Conservation (phyloP, 2,797 vertebrate species). For the Aselliscus stoliczkanus region DNA sequence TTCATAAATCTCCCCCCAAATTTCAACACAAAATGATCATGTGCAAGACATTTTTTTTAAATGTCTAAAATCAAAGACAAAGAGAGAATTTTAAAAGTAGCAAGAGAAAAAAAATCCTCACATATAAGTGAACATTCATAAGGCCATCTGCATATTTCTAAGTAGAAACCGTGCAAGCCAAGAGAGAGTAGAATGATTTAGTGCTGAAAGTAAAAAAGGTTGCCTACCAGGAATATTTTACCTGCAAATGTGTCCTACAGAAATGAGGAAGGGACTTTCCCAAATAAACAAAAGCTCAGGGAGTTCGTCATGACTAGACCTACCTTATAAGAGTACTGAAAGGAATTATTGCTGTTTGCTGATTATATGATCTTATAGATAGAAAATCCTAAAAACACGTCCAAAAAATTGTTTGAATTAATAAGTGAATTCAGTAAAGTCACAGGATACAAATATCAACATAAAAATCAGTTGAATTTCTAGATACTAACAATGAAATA, state of each 20-base stretch:
- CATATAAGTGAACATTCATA: not conserved
- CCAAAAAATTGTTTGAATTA: not conserved
- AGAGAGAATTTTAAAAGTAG: not conserved
- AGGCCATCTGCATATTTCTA: not conserved
- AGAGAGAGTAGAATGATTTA: not conserved
- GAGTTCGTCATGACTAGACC: not conserved
- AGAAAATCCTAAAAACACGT: not conserved
- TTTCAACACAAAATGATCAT: not conserved
- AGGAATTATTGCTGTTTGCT: not conserved
- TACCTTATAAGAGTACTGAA: not conserved
- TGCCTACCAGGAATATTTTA: not conserved
- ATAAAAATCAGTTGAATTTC: not conserved
- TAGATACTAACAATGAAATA: not conserved
- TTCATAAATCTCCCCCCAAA: not conserved
- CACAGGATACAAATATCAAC: not conserved
- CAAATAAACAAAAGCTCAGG: not conserved
- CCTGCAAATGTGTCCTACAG: not conserved
- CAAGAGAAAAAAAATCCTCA: not conserved
- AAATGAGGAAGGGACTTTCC: not conserved
- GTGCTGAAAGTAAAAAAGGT: not conserved
- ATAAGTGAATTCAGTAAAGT: not conserved
- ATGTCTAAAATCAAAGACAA: not conserved
- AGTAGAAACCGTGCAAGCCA: not conserved
- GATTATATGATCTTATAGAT: not conserved
- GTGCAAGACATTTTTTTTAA: not conserved